Conservation (phyloP, 2,888 invertebrate genomes). For the Aleiodes testaceus region DNA sequence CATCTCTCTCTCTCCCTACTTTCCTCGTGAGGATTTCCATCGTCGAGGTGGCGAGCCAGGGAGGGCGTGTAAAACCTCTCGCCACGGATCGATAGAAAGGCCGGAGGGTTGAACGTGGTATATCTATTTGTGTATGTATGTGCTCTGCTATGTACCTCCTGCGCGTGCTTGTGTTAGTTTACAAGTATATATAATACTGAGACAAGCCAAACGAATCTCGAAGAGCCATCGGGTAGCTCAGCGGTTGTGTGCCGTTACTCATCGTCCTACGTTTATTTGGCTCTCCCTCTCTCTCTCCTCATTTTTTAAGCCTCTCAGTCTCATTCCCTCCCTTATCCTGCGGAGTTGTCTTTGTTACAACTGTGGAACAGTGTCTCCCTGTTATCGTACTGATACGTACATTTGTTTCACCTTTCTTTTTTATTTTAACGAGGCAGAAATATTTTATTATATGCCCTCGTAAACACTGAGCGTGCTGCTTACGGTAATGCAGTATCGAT, state of each 20-base stretch:
- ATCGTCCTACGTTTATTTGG: constrained; percentile 29
- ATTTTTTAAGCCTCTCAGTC: constrained; percentile 24
- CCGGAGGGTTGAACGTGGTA: constrained; percentile 60
- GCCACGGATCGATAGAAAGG: constrained; percentile 71
- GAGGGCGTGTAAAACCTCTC: constrained; percentile 68
- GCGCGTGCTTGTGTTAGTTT: constrained; percentile 46
- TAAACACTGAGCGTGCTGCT: constrained; percentile 14
- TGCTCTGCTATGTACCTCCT: neutral
- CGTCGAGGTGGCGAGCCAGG: constrained; percentile 46
- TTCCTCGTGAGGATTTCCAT: constrained; percentile 54
- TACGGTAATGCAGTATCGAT: constrained; percentile 29
- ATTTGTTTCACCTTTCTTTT: constrained; percentile 7
- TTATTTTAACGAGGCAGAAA: neutral
- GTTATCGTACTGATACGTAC: constrained; percentile 21
- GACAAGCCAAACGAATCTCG: neutral
- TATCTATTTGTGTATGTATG: constrained; percentile 52
- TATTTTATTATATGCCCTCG: constrained; percentile 20
- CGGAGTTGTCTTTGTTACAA: neutral
- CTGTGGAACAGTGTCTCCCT: neutral
- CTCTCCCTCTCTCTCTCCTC: constrained; percentile 7
- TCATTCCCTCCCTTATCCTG: neutral
- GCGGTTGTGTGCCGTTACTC: constrained; percentile 40
- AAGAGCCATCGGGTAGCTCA: constrained; percentile 35
- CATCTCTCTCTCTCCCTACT: constrained; percentile 43
- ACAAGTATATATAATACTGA: constrained; percentile 15